Evolutionary conservation across 2,113 vertebrate species (phyloP).

Genomic region (Malaclemys terrapin): DNA sequence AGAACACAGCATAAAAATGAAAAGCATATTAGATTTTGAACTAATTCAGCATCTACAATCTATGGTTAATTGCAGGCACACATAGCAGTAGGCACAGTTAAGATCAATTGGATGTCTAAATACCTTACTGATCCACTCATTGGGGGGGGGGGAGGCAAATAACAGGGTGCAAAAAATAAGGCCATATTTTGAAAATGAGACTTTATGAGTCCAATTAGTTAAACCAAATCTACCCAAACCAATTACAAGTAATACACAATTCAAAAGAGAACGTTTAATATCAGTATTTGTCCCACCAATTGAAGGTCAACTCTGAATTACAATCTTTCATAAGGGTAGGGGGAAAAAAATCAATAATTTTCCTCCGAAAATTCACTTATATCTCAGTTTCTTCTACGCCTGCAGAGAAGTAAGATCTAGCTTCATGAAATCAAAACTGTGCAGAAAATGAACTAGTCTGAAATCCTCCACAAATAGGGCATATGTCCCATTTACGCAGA

Average conservation of each 20-base stretch:
- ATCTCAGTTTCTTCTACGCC: neutral
- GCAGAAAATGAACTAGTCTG: neutral
- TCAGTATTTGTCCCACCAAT: neutral
- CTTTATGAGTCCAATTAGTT: accelerated
- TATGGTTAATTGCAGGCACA: neutral
- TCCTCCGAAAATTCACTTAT: neutral
- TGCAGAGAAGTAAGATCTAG: neutral
- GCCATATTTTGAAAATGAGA: accelerated
- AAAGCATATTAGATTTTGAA: neutral
- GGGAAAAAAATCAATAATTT: neutral
- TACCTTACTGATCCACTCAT: neutral
- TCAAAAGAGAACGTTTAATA: neutral
- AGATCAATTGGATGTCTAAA: neutral
- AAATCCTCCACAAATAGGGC: neutral
- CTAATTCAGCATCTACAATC: neutral
- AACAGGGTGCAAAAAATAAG: neutral
- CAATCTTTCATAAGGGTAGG: neutral
- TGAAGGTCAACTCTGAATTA: neutral
- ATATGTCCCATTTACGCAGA: neutral
- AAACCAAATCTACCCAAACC: neutral
- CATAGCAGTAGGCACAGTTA: accelerated
- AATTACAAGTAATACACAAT: neutral
- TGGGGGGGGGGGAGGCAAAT: too few relatives aligned
- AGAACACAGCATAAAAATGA: neutral
- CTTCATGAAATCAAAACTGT: neutral